These are phyloP conservation scores for Syngnathus acus DNA, from an alignment of 2,797 vertebrate species.

Conservation along the genomic window DNA sequence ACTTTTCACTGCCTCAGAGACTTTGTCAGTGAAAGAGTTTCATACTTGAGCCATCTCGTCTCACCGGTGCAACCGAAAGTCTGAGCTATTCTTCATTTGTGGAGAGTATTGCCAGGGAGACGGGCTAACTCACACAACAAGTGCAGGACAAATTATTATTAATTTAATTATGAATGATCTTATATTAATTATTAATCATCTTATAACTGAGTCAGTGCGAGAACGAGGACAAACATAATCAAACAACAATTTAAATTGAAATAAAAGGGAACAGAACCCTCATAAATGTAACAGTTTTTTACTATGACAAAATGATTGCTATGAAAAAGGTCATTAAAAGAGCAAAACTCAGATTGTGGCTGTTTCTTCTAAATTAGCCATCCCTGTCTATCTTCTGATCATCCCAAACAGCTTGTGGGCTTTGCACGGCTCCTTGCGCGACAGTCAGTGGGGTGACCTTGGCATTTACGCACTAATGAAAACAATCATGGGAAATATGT, in stretches of 20 bases:
- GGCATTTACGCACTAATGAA: conserved; percentile 65
- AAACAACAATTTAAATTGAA: neutral
- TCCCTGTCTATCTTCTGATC: neutral
- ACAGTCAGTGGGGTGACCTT: conserved; percentile 39
- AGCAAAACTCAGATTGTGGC: neutral
- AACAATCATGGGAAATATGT: conserved; percentile 64
- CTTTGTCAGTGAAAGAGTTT: neutral
- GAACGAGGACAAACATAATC: neutral
- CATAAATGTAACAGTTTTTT: neutral
- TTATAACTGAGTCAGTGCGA: neutral
- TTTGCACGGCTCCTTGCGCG: conserved; percentile 36
- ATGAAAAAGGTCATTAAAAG: neutral
- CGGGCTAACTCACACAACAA: neutral
- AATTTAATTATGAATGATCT: too few relatives aligned
- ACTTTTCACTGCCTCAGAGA: neutral
- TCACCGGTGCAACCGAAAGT: neutral
- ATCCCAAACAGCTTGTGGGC: neutral
- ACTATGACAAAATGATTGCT: neutral
- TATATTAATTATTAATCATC: neutral
- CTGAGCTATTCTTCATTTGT: neutral
- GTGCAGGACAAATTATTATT: neutral
- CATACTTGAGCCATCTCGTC: neutral
- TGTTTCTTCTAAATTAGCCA: neutral
- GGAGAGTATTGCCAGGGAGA: neutral
- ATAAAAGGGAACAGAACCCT: too few relatives aligned